These are phyloP conservation scores for Numida meleagris DNA, from an alignment of 2,113 vertebrate genomes.

Conservation along the genomic window DNA sequence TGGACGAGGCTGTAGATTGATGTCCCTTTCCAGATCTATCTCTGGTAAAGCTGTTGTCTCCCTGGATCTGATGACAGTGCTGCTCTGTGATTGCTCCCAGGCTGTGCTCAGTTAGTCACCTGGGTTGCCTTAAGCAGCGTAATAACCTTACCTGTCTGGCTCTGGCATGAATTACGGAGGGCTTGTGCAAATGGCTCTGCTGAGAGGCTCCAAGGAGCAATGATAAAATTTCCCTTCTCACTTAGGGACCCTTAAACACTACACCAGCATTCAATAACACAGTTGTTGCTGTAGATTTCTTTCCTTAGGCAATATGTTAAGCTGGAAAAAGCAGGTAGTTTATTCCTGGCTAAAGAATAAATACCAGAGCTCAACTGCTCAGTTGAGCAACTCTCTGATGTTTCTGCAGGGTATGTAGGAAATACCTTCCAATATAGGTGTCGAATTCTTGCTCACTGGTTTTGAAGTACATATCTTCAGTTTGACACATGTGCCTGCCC, in stretches of 20 bases:
- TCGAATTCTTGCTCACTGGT: neutral
- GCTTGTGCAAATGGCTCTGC: rapidly evolving
- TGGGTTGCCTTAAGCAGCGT: neutral
- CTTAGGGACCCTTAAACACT: neutral
- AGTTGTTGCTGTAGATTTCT: neutral
- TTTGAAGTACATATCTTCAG: neutral
- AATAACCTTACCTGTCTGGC: neutral
- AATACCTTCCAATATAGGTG: neutral
- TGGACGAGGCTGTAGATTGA: neutral
- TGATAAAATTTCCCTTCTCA: neutral
- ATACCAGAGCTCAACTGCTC: neutral
- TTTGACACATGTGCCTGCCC: rapidly evolving
- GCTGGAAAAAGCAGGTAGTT: neutral
- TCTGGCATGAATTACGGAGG: neutral
- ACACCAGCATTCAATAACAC: neutral
- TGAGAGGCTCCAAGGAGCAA: neutral
- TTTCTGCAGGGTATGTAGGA: neutral
- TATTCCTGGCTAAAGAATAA: neutral
- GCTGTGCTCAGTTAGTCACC: neutral
- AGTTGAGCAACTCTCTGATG: neutral
- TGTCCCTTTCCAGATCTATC: neutral
- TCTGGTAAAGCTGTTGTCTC: neutral
- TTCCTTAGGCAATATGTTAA: neutral
- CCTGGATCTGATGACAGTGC: neutral
- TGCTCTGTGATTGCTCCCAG: neutral